Evolutionary conservation across 2,113 vertebrate species (phyloP).

Genomic region (Bagarius yarrelli): DNA sequence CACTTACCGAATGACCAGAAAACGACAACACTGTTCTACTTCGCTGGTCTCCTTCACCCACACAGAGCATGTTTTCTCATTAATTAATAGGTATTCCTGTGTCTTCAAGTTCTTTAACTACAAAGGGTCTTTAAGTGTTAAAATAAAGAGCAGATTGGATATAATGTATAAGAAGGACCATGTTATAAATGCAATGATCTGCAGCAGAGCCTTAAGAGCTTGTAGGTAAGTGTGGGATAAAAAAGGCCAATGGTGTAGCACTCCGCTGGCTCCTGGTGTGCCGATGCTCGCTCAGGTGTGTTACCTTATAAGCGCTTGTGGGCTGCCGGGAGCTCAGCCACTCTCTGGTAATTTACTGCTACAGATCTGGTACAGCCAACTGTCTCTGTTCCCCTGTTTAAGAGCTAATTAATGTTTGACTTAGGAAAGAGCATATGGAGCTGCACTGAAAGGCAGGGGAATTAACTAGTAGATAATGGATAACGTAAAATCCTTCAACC

Average conservation of each 20-base stretch:
- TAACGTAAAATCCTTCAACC: conserved; percentile 5
- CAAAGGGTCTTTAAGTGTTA: neutral
- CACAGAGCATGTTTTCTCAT: neutral
- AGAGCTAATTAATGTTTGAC: conserved; percentile 34
- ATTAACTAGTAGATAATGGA: conserved; percentile 9
- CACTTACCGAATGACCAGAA: conserved; percentile 70
- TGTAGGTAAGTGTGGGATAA: neutral
- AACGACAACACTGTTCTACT: conserved; percentile 57
- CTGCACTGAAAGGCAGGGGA: conserved; percentile 14
- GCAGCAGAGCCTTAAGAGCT: neutral
- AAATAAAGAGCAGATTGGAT: neutral
- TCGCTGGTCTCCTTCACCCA: conserved; percentile 43
- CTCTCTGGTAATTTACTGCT: conserved; percentile 22
- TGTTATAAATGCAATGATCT: neutral
- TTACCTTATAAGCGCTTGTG: conserved; percentile 42
- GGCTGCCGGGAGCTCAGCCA: conserved; percentile 25
- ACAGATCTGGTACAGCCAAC: neutral
- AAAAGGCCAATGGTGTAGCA: neutral
- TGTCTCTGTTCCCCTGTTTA: conserved; percentile 26
- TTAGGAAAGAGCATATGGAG: conserved; percentile 13
- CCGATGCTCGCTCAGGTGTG: conserved; percentile 13
- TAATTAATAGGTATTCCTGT: neutral
- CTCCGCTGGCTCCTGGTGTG: neutral
- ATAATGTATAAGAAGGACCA: neutral
- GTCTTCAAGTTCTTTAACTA: neutral